Conservation (phyloP, 2,888 invertebrate species). For the Euzophera pinguis region DNA sequence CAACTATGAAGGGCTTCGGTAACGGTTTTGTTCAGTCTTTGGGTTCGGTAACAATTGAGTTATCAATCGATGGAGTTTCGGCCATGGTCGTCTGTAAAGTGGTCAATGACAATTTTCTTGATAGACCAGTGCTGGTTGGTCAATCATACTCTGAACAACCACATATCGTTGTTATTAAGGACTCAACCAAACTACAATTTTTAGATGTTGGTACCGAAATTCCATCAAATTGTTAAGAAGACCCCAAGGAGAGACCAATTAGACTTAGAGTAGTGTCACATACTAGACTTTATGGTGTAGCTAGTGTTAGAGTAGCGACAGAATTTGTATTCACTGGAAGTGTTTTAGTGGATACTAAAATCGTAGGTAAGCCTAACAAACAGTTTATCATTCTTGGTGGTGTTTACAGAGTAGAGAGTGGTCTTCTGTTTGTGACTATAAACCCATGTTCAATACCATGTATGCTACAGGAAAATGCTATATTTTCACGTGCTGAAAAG, state of each 20-base stretch:
- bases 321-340: neutral
- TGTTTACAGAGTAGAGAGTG: slow-evolving; percentile 14
- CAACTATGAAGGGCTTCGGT: neutral
- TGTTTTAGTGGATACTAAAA: neutral
- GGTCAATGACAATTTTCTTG: neutral
- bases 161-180: neutral
- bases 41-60: neutral
- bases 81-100: neutral
- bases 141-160: neutral
- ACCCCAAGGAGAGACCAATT: neutral
- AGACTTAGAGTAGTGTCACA: neutral
- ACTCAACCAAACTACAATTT: neutral
- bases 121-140: neutral
- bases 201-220: neutral
- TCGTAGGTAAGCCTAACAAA: slow-evolving; percentile 18
- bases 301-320: neutral
- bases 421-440: slow-evolving; percentile 12
- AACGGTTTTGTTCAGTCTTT: neutral
- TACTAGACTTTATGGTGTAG: neutral
- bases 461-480: neutral
- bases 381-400: slow-evolving; percentile 20
- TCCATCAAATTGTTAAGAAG: neutral
- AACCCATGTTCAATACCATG: slow-evolving; percentile 13
- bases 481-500: slow-evolving; percentile 6
- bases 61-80: neutral